phyloP scores from a whole-genome alignment of 2,113 vertebrate species.

The Psephotus haematonotus region DNA sequence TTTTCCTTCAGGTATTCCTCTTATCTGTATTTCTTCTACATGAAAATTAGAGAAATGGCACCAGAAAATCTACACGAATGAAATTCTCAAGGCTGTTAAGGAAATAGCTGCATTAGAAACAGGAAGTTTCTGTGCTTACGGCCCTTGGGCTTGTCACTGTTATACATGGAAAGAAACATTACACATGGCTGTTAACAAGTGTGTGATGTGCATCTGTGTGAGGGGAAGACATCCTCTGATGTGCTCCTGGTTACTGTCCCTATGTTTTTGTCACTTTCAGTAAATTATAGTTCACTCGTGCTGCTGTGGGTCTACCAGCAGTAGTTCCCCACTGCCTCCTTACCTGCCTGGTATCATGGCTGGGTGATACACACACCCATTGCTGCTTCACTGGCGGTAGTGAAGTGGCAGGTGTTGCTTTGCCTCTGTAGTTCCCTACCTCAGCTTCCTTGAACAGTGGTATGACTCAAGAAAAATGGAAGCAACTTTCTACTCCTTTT shows the following conservation, averaged over 20 bases:
- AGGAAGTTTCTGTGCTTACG: neutral
- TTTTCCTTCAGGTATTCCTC: neutral
- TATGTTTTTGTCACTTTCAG: neutral
- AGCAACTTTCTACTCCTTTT: neutral
- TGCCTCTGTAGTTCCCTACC: neutral
- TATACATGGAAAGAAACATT: neutral
- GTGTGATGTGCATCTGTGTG: neutral
- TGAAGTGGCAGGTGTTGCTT: neutral
- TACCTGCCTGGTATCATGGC: neutral
- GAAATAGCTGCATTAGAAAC: neutral
- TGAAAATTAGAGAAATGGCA: neutral
- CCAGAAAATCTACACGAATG: neutral
- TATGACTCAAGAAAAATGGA: neutral
- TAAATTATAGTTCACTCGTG: neutral
- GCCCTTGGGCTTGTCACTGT: neutral
- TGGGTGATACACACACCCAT: neutral
- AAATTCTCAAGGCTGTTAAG: neutral
- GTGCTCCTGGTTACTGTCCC: neutral
- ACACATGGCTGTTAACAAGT: neutral
- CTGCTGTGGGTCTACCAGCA: neutral
- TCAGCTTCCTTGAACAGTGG: neutral
- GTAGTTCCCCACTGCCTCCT: neutral
- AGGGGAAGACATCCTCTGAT: neutral
- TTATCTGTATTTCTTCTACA: neutral
- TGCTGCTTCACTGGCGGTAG: neutral